phyloP scores from a whole-genome alignment of 2,797 vertebrate genomes.

The Amphiprion clarkii region DNA sequence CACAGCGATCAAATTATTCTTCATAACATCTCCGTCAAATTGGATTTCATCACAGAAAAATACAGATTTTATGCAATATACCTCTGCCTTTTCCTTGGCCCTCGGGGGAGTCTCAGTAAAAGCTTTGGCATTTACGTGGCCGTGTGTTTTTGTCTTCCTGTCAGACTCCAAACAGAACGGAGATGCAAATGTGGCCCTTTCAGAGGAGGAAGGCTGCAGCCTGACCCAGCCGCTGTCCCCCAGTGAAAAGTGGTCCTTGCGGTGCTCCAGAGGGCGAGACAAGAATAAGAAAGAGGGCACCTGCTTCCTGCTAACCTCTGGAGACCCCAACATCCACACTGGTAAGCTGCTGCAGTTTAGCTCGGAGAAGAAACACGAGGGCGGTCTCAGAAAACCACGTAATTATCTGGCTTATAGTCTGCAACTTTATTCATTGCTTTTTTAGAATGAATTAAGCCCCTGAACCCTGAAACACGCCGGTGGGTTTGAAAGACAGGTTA shows the following conservation, averaged over 20 bases:
- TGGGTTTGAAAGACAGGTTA: too few relatives aligned
- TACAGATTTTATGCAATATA: constrained; percentile 50
- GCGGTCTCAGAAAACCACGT: not conserved
- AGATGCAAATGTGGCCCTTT: constrained; percentile 91
- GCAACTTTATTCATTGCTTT: not conserved
- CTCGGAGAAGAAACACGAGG: not conserved
- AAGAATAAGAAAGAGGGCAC: constrained; percentile 92
- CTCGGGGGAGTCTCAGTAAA: constrained; percentile 56
- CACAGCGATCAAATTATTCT: constrained; percentile 58
- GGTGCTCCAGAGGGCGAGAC: constrained; percentile 88
- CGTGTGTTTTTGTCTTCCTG: constrained; percentile 58
- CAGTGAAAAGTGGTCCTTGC: constrained; percentile 87
- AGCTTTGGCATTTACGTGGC: constrained; percentile 76
- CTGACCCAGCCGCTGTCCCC: constrained; percentile 88
- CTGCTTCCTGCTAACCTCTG: constrained; percentile 91
- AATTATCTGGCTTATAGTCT: not conserved
- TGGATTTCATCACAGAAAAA: constrained; percentile 67
- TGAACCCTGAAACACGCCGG: too few relatives aligned
- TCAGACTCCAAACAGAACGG: constrained; percentile 98
- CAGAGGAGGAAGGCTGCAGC: constrained; percentile 90
- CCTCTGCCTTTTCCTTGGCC: constrained; percentile 53
- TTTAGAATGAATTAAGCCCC: too few relatives aligned
- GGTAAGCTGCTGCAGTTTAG: constrained; percentile 74
- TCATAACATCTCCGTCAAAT: constrained; percentile 59
- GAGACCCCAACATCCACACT: constrained; percentile 87